Conservation (phyloP, 2,888 invertebrate species). For the Alitta virens region DNA sequence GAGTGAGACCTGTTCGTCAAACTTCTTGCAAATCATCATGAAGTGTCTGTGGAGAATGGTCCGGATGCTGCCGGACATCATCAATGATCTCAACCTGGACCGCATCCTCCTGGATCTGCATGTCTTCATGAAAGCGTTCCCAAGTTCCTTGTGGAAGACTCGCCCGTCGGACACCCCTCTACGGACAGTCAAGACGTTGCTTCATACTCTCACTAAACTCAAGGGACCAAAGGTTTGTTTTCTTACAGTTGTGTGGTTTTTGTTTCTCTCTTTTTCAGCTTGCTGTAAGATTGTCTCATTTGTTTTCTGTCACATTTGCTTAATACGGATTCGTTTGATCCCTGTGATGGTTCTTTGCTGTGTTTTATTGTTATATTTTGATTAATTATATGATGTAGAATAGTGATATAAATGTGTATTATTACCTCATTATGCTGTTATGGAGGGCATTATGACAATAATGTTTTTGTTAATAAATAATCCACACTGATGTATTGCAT, state of each 20-base stretch:
- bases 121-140: constrained; percentile 82
- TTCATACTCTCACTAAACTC: constrained; percentile 86
- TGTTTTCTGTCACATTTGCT: too few species aligned
- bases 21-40: constrained; percentile 58
- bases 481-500: too few species aligned
- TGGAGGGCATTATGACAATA: too few species aligned
- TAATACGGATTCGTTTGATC: too few species aligned
- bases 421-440: too few species aligned
- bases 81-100: constrained; percentile 58
- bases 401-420: too few species aligned
- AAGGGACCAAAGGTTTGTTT: constrained; percentile 69
- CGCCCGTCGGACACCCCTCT: constrained; percentile 76
- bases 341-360: too few species aligned
- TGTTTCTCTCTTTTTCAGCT: too few species aligned
- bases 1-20: constrained; percentile 61
- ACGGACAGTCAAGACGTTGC: constrained; percentile 85
- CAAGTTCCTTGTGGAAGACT: constrained; percentile 83
- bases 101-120: constrained; percentile 74
- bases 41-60: constrained; percentile 91
- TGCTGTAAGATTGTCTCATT: too few species aligned
- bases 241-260: too few species aligned
- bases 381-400: too few species aligned
- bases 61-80: constrained; percentile 80
- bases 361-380: not conserved
- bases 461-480: too few species aligned